Evolutionary conservation across 2,113 vertebrate genomes (phyloP), one percentile per base, ranked within the genome.

Genomic region (Perca flavescens): DNA sequence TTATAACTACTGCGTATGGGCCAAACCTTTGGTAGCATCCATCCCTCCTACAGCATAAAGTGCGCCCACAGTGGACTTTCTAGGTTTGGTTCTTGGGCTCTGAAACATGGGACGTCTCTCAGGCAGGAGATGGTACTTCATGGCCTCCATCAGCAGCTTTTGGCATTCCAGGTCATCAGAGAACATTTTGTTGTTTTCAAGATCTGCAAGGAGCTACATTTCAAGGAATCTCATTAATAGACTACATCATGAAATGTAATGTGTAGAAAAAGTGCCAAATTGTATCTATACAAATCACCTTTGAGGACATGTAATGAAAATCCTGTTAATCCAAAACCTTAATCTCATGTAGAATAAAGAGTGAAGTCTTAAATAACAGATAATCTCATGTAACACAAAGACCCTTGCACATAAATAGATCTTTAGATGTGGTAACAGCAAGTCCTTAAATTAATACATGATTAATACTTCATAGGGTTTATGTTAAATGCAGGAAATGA

Each of bases 121-220:
- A 3, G 98, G 98, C 67, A 99, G 92, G 1, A 99, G 96, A 75
- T 99, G 98, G 70, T 99, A 99, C 82, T 99, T 99, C 98, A 99
- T 99, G 56, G 97, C 98, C 94, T 99, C 98, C 97, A 99, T 98
- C 4, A 99, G 94, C 3, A 99, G 96, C 50, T 99, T 99, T 89
- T 99, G 98, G 82, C 98, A 99, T 82, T 99, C 97, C 62, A 99
- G 93, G 82, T 99, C 96, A 2, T 96, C 96, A 40, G 96, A 95
- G 94, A 99, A 98, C 97, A 99, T 97, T 50, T 97, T 96, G 79
- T 97, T 98, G 70, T 98, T 99, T 94, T 99, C 98, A 80, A 99
- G 92, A 91, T 99, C 98, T 43, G 97, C 98, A 75, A 99, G 95
- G 34, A 99, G 95, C 98, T 99, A 76, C 69, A 90, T 65, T 67